Conservation (phyloP, 1,140 invertebrate species). For the Schlechtendalia chinensis region DNA sequence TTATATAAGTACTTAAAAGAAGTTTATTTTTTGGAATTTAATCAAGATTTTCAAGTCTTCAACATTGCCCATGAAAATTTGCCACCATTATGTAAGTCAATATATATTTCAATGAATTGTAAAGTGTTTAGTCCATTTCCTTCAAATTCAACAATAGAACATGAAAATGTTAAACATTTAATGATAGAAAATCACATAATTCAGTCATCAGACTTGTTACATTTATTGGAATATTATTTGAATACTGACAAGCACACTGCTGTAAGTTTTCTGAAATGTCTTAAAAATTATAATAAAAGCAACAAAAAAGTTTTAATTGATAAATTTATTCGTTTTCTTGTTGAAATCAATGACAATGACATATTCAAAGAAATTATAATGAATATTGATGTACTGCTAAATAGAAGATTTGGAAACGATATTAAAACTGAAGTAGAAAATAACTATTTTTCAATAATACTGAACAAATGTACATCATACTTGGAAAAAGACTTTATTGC, state of each 20-base stretch:
- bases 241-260: background rate
- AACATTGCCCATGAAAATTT: slow-evolving; percentile 1
- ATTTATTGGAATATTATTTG: background rate
- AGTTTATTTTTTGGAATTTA: slow-evolving; percentile 40
- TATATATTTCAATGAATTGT: slow-evolving; percentile 33
- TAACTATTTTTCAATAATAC: slow-evolving; percentile 1
- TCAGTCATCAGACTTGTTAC: background rate
- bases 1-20: slow-evolving; percentile 33
- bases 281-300: background rate
- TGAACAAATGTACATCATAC: background rate
- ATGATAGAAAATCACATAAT: slow-evolving; percentile 34
- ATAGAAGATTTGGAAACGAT: background rate
- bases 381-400: slow-evolving; percentile 19
- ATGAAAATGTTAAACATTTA: slow-evolving; percentile 19
- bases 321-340: background rate
- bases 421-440: background rate
- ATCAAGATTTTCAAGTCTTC: background rate
- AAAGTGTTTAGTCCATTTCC: slow-evolving; percentile 24
- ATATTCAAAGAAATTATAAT: slow-evolving; percentile 34
- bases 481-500: slow-evolving; percentile 43
- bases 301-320: background rate
- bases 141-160: background rate
- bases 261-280: slow-evolving; percentile 22
- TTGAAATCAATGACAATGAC: background rate
- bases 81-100: slow-evolving; percentile 39